Evolutionary conservation across 2,888 invertebrate genomes (phyloP).

Genomic region (Eristalis arbustorum): DNA sequence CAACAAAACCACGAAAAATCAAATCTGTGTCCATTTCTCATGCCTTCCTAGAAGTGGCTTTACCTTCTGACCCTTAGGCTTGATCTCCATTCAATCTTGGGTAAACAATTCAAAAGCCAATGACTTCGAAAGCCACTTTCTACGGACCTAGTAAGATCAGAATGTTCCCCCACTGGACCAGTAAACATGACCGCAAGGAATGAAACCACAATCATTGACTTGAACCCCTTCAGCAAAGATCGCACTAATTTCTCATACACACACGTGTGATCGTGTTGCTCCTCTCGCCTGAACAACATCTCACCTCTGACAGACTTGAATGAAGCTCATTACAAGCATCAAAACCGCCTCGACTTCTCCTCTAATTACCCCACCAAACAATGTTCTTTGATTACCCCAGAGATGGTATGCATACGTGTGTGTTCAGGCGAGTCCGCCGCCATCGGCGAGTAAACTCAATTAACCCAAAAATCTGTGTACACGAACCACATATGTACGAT

Average conservation of each 20-base stretch:
- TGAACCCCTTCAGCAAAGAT: neutral
- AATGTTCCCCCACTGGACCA: neutral
- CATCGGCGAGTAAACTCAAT: constrained; percentile 38
- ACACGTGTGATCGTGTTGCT: neutral
- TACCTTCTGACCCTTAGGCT: neutral
- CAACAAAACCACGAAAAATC: neutral
- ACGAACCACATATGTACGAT: neutral
- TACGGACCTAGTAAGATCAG: neutral
- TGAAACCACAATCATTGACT: constrained; percentile 19
- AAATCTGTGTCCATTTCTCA: neutral
- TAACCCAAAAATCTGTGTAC: constrained; percentile 30
- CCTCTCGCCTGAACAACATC: neutral
- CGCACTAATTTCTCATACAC: constrained; percentile 18
- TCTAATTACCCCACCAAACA: constrained; percentile 25
- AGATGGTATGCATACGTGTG: neutral
- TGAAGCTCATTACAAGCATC: constrained; percentile 27
- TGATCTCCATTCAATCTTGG: neutral
- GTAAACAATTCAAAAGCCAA: constrained; percentile 7
- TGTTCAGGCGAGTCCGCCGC: neutral
- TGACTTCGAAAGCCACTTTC: constrained; percentile 25
- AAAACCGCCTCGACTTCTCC: neutral
- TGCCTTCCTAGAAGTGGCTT: neutral
- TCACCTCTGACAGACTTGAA: constrained; percentile 4
- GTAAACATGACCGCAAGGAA: constrained; percentile 23
- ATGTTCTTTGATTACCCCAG: constrained; percentile 45